These are phyloP conservation scores for Anarrhichthys ocellatus DNA, from an alignment of 2,113 vertebrate species.

Conservation along the genomic window DNA sequence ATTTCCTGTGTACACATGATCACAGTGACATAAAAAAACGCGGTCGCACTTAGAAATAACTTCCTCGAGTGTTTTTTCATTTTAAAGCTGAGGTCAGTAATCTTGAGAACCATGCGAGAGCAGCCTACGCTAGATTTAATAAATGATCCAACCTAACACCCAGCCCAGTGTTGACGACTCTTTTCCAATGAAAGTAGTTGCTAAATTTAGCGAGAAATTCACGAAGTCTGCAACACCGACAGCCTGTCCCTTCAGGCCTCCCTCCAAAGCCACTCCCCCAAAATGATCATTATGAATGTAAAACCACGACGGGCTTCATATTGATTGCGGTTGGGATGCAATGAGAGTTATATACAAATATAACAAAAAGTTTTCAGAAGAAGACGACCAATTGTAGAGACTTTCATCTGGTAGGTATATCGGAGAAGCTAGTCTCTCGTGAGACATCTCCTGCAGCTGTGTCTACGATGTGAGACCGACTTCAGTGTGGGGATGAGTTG, in stretches of 20 bases:
- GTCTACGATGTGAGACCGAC: slow-evolving; percentile 55
- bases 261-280: neutral
- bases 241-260: neutral
- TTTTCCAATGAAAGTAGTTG: neutral
- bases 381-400: neutral
- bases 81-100: neutral
- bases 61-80: slow-evolving; percentile 17
- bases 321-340: neutral
- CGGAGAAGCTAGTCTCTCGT: slow-evolving; percentile 34
- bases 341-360: neutral
- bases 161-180: neutral
- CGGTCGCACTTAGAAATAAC: slow-evolving; percentile 17
- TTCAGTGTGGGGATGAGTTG: slow-evolving; percentile 63
- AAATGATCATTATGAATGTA: neutral
- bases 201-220: no score
- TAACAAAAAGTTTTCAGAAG: neutral
- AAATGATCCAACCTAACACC: neutral
- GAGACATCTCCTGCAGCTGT: slow-evolving; percentile 62
- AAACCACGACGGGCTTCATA: no score
- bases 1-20: neutral
- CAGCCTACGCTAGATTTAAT: neutral
- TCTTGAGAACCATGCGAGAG: neutral
- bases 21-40: neutral
- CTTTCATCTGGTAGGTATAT: slow-evolving; percentile 38
- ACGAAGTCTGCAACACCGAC: no score